phyloP scores from a whole-genome alignment of 1,140 invertebrate genomes.

The Samia ricini region DNA sequence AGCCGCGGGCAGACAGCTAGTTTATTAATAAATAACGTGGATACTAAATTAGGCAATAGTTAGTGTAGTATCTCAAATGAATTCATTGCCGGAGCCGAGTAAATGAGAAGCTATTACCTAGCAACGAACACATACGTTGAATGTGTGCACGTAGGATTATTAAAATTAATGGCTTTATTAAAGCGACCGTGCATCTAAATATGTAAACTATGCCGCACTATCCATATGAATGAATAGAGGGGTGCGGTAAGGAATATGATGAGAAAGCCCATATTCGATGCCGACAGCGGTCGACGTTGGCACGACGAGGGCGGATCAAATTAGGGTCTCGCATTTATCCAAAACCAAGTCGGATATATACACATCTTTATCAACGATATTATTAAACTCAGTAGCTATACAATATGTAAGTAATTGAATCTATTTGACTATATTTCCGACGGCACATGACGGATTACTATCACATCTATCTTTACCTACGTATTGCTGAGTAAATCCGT shows the following conservation, averaged over 20 bases:
- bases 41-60: not conserved
- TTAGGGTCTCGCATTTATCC: slow-evolving; percentile 53
- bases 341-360: slow-evolving; percentile 34
- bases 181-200: slow-evolving; percentile 42
- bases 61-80: slow-evolving; percentile 1
- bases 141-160: slow-evolving; percentile 30
- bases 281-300: slow-evolving; percentile 52
- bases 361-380: slow-evolving; percentile 59
- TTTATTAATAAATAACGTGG: not conserved
- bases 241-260: slow-evolving; percentile 52
- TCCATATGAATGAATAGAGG: slow-evolving; percentile 50
- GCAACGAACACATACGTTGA: slow-evolving; percentile 19
- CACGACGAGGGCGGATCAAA: slow-evolving; percentile 46
- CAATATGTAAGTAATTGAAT: slow-evolving; percentile 36
- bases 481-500: not conserved
- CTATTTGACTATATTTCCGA: slow-evolving; percentile 38
- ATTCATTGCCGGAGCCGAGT: slow-evolving; percentile 7
- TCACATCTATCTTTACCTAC: slow-evolving; percentile 1
- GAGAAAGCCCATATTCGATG: slow-evolving; percentile 45
- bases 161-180: slow-evolving; percentile 58
- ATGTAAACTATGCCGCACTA: slow-evolving; percentile 56
- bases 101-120: slow-evolving; percentile 26
- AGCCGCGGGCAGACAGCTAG: no score
- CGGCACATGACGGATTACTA: slow-evolving; percentile 16
- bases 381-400: slow-evolving; percentile 58